Evolutionary conservation across 2,113 vertebrate genomes (phyloP).

Genomic region (Tachysurus fulvidraco): DNA sequence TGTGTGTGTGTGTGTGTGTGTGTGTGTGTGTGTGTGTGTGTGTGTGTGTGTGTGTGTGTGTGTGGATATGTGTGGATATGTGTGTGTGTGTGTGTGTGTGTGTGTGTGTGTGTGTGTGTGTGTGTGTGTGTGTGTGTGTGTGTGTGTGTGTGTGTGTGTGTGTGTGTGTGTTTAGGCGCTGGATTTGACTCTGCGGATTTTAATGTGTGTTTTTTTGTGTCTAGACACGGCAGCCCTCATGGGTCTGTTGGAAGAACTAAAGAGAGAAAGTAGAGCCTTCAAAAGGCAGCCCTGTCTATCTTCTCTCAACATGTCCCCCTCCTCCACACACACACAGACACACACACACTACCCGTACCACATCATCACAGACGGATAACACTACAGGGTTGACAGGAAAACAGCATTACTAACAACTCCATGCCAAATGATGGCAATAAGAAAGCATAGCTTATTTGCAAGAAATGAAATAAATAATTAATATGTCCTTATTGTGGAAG

Average conservation of each 20-base stretch:
- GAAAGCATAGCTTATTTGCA: slow-evolving; percentile 44
- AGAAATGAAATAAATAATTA: slow-evolving; percentile 22
- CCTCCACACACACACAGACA: slow-evolving; percentile 11
- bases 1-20: background rate
- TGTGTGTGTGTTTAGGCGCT: slow-evolving; percentile 43
- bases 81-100: no score
- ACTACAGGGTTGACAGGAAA: slow-evolving; percentile 50
- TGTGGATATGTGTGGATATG: no score
- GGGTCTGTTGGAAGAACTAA: slow-evolving; percentile 69
- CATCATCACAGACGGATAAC: slow-evolving; percentile 7
- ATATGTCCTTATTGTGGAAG: background rate
- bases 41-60: slow-evolving; percentile 29
- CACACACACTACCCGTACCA: slow-evolving; percentile 28
- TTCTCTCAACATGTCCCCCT: slow-evolving; percentile 56
- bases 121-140: slow-evolving; percentile 29
- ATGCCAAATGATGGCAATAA: slow-evolving; percentile 60
- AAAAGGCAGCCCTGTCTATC: slow-evolving; percentile 64
- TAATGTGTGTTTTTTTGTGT: slow-evolving; percentile 55
- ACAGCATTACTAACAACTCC: slow-evolving; percentile 58
- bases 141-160: slow-evolving; percentile 26
- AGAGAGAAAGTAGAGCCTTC: slow-evolving; percentile 66
- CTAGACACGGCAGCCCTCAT: slow-evolving; percentile 55
- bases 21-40: slow-evolving; percentile 22
- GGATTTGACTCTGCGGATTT: slow-evolving; percentile 41
- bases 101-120: background rate